phyloP scores from a whole-genome alignment of 2,888 invertebrate genomes.

The Xylocampa areola region DNA sequence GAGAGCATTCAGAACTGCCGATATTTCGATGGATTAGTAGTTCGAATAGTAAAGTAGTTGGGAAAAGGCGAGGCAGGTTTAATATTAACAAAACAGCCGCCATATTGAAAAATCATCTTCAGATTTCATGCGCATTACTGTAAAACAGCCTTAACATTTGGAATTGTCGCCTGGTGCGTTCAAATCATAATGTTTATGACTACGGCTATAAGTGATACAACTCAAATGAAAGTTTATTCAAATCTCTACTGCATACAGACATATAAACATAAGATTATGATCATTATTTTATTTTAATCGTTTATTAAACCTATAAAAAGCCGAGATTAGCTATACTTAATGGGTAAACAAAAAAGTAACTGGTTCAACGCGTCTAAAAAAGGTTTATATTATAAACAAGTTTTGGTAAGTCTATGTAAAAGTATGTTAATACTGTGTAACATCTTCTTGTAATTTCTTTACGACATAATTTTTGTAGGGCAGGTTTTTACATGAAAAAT shows the following conservation, averaged over 20 bases:
- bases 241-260: constrained; percentile 16
- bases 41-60: too few relatives aligned
- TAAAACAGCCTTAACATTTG: neutral
- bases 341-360: constrained; percentile 7
- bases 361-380: constrained; percentile 21
- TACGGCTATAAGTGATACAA: constrained; percentile 4
- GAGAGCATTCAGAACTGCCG: too few relatives aligned
- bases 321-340: constrained; percentile 7
- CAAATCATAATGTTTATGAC: neutral
- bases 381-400: constrained; percentile 27
- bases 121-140: neutral
- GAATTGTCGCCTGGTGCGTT: constrained; percentile 3
- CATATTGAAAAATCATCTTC: too few relatives aligned
- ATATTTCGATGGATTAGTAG: too few relatives aligned
- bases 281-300: constrained; percentile 5
- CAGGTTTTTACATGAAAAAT: too few relatives aligned
- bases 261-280: constrained; percentile 5
- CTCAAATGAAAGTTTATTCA: constrained; percentile 31
- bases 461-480: constrained; percentile 9
- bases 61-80: too few relatives aligned
- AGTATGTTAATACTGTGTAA: constrained; percentile 27
- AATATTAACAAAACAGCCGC: too few relatives aligned
- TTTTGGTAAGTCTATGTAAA: constrained; percentile 26
- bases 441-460: constrained; percentile 5
- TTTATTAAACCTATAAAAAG: constrained; percentile 11